Evolutionary conservation across 2,113 vertebrate genomes (phyloP).

Genomic region (Lathamus discolor): DNA sequence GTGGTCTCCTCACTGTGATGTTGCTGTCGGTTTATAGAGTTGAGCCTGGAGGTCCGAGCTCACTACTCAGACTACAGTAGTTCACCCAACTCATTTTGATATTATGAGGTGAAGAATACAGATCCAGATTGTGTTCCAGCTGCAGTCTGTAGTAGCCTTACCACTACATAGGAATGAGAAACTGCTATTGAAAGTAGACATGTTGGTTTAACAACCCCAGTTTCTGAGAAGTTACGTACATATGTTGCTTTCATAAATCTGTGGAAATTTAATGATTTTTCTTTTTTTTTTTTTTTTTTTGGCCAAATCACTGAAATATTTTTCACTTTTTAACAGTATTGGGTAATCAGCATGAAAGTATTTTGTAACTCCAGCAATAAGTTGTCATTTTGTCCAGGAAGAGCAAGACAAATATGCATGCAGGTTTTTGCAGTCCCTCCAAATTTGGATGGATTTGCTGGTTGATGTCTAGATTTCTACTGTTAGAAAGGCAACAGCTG

Average conservation of each 20-base stretch:
- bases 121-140: neutral
- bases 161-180: neutral
- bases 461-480: neutral
- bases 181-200: neutral
- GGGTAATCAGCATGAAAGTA: neutral
- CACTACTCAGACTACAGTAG: neutral
- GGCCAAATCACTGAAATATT: neutral
- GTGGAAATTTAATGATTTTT: neutral
- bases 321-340: neutral
- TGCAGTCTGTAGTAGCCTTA: neutral
- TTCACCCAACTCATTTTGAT: neutral
- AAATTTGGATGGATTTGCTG: neutral
- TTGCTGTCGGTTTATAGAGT: neutral
- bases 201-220: neutral
- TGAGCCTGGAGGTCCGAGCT: neutral
- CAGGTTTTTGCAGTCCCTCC: neutral
- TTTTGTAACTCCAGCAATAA: neutral
- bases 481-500: neutral
- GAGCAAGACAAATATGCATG: neutral
- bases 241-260: neutral
- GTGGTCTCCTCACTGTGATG: neutral
- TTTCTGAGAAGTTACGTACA: neutral
- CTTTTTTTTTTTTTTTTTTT: neutral
- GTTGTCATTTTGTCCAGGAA: neutral
- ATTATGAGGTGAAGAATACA: neutral